phyloP scores from a whole-genome alignment of 2,888 invertebrate genomes.

The Strigamia maritima region DNA sequence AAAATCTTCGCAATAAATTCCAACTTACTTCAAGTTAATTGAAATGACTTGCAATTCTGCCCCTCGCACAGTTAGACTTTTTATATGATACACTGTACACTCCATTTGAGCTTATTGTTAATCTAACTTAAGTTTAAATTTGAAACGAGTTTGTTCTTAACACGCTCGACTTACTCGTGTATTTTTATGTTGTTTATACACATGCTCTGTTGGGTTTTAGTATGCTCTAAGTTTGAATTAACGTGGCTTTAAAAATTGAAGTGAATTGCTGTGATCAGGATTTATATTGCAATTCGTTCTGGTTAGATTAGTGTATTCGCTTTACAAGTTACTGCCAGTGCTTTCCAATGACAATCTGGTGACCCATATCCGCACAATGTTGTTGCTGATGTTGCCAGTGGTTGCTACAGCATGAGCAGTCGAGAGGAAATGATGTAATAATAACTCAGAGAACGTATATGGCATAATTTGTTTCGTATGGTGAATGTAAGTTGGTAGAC shows the following conservation, averaged over 20 bases:
- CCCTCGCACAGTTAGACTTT: too few species aligned
- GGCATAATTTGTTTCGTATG: neutral
- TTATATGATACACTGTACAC: too few species aligned
- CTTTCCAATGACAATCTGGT: slow-evolving; percentile 16
- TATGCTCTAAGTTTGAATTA: neutral
- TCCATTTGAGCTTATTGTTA: too few species aligned
- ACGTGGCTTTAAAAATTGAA: slow-evolving; percentile 9
- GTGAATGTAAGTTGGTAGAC: neutral
- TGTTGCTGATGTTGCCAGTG: neutral
- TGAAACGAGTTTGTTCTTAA: too few species aligned
- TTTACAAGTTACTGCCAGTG: slow-evolving; percentile 13
- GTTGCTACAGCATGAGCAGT: neutral
- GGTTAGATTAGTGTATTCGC: slow-evolving; percentile 20
- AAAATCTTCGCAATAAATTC: neutral
- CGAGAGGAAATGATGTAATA: slow-evolving; percentile 1
- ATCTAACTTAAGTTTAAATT: too few species aligned
- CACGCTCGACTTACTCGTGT: neutral
- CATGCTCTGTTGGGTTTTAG: neutral
- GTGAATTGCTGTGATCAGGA: neutral
- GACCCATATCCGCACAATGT: neutral
- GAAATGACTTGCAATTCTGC: neutral
- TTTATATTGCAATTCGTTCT: slow-evolving; percentile 19
- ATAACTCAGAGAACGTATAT: neutral
- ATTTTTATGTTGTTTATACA: neutral
- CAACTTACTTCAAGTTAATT: neutral